Base-by-base conservation (phyloP, 1,140 invertebrate species). In the Philopotamus ludificatus region DNA sequence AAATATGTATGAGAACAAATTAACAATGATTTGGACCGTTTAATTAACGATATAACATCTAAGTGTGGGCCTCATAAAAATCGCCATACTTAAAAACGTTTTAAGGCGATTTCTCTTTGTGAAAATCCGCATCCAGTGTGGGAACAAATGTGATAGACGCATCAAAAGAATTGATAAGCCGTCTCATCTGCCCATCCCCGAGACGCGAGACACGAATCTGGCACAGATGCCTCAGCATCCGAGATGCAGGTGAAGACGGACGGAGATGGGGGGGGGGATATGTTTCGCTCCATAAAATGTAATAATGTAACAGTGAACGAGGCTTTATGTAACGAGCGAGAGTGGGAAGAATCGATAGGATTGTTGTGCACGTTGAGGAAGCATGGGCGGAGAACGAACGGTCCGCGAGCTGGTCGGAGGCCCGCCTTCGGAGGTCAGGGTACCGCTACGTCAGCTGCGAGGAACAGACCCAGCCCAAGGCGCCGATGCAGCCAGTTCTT, bases 251-350 rank as follows among this genome's bases (percentile, higher is more conserved):
- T 34, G 28, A 12, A 34, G 12, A 7, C 12, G 28, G 28, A 34
- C 28, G 28, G 4, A 7, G 28, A 34, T 34, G 12, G 28, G 28
- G 28, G 12, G 28, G 28, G 12, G 28, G 4, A 34, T 34, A 34
- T n/a, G n/a, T n/a, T n/a, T n/a, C n/a, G n/a, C n/a, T n/a, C n/a
- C n/a, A n/a, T n/a, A n/a, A n/a, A n/a, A n/a, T n/a, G n/a, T n/a
- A n/a, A n/a, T n/a, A n/a, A n/a, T n/a, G n/a, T n/a, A n/a, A n/a
- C n/a, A n/a, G n/a, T n/a, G n/a, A n/a, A n/a, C n/a, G n/a, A n/a
- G n/a, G n/a, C 34, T 12, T 47, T 15, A 47, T 47, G 44, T 47
- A 47, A 12, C 44, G 44, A 47, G 44, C 44, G 44, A 47, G 15
- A 20, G 44, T 7, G 15, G 18, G 10, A 20, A 47, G 44, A 4